Conservation (phyloP, 2,797 vertebrate genomes). For the Silurus lanzhouensis region DNA sequence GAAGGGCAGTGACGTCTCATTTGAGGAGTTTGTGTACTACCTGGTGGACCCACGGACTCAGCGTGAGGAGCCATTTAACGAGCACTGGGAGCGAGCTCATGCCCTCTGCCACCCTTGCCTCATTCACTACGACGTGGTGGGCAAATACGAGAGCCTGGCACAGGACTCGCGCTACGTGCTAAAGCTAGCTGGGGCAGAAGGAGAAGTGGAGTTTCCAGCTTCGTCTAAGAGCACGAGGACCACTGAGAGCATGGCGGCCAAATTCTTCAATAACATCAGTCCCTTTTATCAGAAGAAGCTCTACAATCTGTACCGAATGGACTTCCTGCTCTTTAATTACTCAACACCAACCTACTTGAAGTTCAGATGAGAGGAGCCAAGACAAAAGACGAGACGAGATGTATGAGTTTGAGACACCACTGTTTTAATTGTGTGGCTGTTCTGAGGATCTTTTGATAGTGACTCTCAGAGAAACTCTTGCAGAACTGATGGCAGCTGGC, state of each 20-base stretch:
- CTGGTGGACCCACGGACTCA: constrained; percentile 89
- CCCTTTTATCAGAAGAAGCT: constrained; percentile 92
- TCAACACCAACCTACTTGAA: constrained; percentile 86
- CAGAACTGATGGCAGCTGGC: constrained; percentile 13
- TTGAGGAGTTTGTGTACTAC: constrained; percentile 91
- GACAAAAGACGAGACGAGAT: too few species aligned
- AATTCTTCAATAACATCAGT: constrained; percentile 87
- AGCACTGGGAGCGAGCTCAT: constrained; percentile 95
- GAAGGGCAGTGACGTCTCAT: constrained; percentile 84
- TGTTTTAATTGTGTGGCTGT: neutral
- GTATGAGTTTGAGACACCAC: neutral
- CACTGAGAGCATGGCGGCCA: constrained; percentile 78
- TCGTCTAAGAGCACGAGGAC: constrained; percentile 80
- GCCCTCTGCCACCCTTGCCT: constrained; percentile 94
- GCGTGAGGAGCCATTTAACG: constrained; percentile 86
- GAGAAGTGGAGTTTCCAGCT: constrained; percentile 78
- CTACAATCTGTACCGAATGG: constrained; percentile 93
- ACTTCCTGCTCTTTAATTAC: constrained; percentile 97
- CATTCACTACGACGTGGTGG: constrained; percentile 92
- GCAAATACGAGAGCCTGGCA: constrained; percentile 91
- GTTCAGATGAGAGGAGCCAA: constrained; percentile 69
- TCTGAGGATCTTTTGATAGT: neutral
- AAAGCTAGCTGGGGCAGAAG: constrained; percentile 75
- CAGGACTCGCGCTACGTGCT: constrained; percentile 87
- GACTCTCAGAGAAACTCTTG: neutral